Evolutionary conservation across 2,888 invertebrate species (phyloP).

Genomic region (Ormyrus pomaceus): DNA sequence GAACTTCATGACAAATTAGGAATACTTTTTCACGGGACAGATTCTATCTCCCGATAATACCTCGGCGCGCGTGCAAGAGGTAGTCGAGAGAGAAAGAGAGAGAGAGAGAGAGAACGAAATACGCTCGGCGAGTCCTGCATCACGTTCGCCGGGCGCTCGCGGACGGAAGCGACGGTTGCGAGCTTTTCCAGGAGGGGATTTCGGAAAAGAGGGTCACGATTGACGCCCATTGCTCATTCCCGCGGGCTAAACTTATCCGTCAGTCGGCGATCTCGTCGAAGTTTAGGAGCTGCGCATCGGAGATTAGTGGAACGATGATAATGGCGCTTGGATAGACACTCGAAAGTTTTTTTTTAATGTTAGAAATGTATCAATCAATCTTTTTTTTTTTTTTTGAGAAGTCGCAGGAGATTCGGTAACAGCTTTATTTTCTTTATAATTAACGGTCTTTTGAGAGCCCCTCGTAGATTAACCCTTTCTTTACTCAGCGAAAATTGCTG

Average conservation of each 20-base stretch:
- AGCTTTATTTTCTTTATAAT: too few species aligned
- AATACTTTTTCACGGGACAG: slow-evolving; percentile 43
- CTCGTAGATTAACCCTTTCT: too few species aligned
- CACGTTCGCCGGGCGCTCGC: slow-evolving; percentile 39
- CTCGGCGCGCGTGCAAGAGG: slow-evolving; percentile 34
- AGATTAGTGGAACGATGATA: too few species aligned
- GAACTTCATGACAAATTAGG: slow-evolving; percentile 46
- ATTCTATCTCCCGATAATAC: slow-evolving; percentile 37
- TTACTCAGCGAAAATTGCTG: too few species aligned
- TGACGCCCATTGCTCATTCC: slow-evolving; percentile 58
- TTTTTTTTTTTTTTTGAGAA: too few species aligned
- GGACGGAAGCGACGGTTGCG: slow-evolving; percentile 20
- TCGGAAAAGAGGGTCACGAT: slow-evolving; percentile 54
- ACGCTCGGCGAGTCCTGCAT: slow-evolving; percentile 18
- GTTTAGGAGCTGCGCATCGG: too few species aligned
- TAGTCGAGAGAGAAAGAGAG: slow-evolving; percentile 44
- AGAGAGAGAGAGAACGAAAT: not conserved
- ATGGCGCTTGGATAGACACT: too few species aligned
- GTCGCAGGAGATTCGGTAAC: too few species aligned
- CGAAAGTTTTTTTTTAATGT: too few species aligned
- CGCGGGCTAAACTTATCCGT: slow-evolving; percentile 51
- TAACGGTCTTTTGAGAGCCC: too few species aligned
- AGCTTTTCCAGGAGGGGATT: slow-evolving; percentile 2
- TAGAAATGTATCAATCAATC: too few species aligned
- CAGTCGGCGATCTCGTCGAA: not conserved